Evolutionary conservation across 1,140 invertebrate genomes (phyloP).

Genomic region (Hormaphis cornu): DNA sequence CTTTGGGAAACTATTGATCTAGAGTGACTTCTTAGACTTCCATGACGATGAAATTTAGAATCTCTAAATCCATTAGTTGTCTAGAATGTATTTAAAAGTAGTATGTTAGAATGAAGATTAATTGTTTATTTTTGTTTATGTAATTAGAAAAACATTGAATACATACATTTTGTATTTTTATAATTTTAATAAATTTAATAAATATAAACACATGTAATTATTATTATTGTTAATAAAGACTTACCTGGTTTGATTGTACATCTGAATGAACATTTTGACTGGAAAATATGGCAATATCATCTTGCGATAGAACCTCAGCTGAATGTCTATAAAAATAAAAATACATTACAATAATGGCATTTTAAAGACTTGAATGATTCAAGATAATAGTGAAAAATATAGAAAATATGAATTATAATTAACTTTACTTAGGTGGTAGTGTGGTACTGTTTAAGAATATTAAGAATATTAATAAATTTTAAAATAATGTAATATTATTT

Average conservation of each 20-base stretch:
- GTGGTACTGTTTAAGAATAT: too few relatives aligned
- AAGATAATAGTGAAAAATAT: too few relatives aligned
- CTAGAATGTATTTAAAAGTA: background rate
- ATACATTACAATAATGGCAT: too few relatives aligned
- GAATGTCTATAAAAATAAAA: slow-evolving; percentile 9
- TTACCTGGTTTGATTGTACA: slow-evolving; percentile 2
- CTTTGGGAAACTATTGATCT: background rate
- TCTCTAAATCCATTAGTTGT: background rate
- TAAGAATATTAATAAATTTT: too few relatives aligned
- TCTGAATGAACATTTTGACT: slow-evolving; percentile 14
- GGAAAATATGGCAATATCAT: slow-evolving; percentile 21
- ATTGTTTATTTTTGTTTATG: too few relatives aligned
- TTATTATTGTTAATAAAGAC: background rate
- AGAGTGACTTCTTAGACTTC: slow-evolving; percentile 21
- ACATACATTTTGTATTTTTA: background rate
- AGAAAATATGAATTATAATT: too few relatives aligned
- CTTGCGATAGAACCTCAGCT: slow-evolving; percentile 21
- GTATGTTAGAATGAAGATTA: too few relatives aligned
- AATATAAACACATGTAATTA: background rate
- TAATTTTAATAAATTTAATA: background rate
- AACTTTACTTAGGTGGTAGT: too few relatives aligned
- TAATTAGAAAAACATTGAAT: too few relatives aligned
- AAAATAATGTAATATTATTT: too few relatives aligned
- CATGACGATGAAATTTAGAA: slow-evolving; percentile 21
- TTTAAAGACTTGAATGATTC: too few relatives aligned